A percentile compares a stretch with the other conserved stretches of the same genome.
These are phyloP conservation scores for Seriola rivoliana DNA, from an alignment of 2,113 vertebrate species.

Conservation along the genomic window DNA sequence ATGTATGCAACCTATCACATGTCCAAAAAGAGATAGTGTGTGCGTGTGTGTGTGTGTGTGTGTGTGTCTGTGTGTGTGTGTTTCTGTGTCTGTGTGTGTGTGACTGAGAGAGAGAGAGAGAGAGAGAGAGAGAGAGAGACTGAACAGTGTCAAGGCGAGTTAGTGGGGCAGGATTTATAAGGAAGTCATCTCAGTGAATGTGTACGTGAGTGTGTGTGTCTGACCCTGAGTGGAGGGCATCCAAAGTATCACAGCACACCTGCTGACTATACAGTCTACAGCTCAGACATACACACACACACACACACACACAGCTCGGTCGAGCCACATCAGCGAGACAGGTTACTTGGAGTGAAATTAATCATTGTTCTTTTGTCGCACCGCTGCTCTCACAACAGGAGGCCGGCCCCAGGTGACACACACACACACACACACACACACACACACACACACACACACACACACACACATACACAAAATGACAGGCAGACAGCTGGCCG, in stretches of 20 bases:
- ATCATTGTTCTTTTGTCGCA: slow-evolving; percentile 83
- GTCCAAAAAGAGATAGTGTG: neutral
- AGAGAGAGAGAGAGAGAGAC: neutral
- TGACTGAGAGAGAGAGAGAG: neutral
- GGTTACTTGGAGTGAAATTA: slow-evolving; percentile 83
- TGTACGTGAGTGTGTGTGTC: slow-evolving; percentile 44
- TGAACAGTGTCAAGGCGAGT: slow-evolving; percentile 5
- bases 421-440: slow-evolving; percentile 7
- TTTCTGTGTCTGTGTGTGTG: neutral
- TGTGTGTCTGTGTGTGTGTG: neutral
- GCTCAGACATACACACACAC: slow-evolving; percentile 30
- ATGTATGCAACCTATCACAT: neutral
- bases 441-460: slow-evolving; percentile 24
- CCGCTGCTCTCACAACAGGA: slow-evolving; percentile 79
- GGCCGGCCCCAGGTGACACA: slow-evolving; percentile 66
- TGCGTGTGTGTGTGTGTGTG: no score
- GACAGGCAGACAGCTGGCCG: slow-evolving; percentile 76
- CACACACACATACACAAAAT: slow-evolving; percentile 51
- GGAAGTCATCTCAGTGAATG: slow-evolving; percentile 39
- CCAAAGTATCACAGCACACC: slow-evolving; percentile 80
- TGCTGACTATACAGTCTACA: slow-evolving; percentile 83
- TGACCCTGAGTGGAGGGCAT: slow-evolving; percentile 83
- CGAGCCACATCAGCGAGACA: slow-evolving; percentile 67
- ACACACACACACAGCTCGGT: slow-evolving; percentile 39
- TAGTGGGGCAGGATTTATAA: slow-evolving; percentile 23